Percentiles rank a stretch among this genome's conserved stretches.
Evolutionary conservation across 2,797 vertebrate species (phyloP).

Genomic region (Rhinophrynus dorsalis): DNA sequence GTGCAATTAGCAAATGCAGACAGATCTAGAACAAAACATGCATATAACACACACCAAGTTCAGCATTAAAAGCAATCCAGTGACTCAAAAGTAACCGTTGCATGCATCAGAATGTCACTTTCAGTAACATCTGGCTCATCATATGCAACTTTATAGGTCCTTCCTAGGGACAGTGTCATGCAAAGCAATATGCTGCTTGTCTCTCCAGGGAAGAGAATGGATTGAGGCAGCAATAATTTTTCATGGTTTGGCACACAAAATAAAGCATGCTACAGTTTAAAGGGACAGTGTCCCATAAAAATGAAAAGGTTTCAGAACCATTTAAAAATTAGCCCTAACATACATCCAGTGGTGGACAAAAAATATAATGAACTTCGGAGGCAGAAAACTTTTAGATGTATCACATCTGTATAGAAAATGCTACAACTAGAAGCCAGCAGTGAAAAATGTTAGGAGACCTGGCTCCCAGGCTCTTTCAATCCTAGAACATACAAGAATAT

Average conservation of each 20-base stretch:
- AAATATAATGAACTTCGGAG: no score
- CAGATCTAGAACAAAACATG: conserved; percentile 6
- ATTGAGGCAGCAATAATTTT: not conserved
- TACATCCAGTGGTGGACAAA: no score
- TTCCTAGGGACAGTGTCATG: not conserved
- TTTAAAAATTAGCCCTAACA: no score
- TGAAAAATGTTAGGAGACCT: no score
- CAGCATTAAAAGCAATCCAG: conserved; percentile 34
- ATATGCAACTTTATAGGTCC: conserved; percentile 15
- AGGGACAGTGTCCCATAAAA: no score
- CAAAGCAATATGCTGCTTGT: conserved; percentile 11
- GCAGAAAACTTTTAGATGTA: no score
- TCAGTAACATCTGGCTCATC: not conserved
- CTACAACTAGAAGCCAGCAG: no score
- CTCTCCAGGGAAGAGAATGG: not conserved
- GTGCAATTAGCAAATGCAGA: not conserved
- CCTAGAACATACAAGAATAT: no score
- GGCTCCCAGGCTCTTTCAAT: no score
- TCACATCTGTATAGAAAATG: no score
- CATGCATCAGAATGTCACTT: conserved; percentile 19
- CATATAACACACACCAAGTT: conserved; percentile 15
- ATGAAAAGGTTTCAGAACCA: no score
- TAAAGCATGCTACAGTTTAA: conserved; percentile 6
- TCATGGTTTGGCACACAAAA: not conserved
- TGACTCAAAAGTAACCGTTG: conserved; percentile 16